phyloP scores from a whole-genome alignment of 2,113 vertebrate genomes.

The Brachirus orientalis region DNA sequence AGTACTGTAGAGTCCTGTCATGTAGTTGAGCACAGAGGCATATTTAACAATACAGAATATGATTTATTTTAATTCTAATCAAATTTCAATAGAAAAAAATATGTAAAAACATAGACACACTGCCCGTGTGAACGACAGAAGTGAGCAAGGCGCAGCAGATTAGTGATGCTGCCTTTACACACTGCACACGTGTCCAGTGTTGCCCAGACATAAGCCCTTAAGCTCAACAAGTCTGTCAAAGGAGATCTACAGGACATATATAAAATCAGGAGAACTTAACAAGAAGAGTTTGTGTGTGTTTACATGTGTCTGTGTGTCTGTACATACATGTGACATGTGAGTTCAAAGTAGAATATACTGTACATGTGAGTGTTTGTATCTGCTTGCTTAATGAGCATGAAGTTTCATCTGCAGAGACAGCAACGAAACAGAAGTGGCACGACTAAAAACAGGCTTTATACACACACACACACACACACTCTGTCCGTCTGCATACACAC shows the following conservation, averaged over 20 bases:
- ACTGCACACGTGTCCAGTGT: background rate
- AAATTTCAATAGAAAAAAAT: no score
- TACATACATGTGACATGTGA: slow-evolving; percentile 9
- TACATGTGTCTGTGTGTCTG: background rate
- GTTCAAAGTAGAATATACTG: slow-evolving; percentile 32
- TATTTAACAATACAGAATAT: no score
- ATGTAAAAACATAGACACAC: no score
- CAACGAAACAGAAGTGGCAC: slow-evolving; percentile 62
- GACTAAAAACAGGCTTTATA: slow-evolving; percentile 63
- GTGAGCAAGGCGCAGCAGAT: no score
- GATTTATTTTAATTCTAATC: no score
- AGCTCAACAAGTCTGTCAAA: slow-evolving; percentile 46
- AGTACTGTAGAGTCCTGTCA: no score
- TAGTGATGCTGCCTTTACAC: no score
- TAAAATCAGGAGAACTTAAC: slow-evolving; percentile 29
- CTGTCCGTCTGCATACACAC: background rate
- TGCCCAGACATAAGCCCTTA: slow-evolving; percentile 47
- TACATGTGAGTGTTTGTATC: slow-evolving; percentile 48
- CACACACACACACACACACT: slow-evolving; percentile 17
- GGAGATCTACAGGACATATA: slow-evolving; percentile 42
- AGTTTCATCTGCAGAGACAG: slow-evolving; percentile 51
- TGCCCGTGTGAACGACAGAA: no score
- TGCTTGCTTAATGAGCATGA: slow-evolving; percentile 60
- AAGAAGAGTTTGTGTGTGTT: background rate
- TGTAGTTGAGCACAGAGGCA: no score